Conservation (phyloP, 2,888 invertebrate species). For the Drosophila antonietae region DNA sequence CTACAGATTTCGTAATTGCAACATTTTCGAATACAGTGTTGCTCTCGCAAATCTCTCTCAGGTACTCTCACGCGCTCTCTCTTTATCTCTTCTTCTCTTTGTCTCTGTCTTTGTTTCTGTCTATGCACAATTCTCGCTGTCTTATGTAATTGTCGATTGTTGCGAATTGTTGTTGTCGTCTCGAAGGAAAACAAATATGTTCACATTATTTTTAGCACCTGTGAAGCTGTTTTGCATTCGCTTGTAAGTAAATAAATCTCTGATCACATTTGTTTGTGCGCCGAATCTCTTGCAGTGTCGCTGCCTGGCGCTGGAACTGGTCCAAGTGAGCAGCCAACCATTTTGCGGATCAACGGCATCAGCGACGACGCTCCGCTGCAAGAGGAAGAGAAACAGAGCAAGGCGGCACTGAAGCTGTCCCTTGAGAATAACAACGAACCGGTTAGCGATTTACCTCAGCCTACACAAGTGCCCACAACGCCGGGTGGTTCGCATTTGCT, state of each 20-base stretch:
- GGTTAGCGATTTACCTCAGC: constrained; percentile 13
- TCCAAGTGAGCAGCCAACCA: constrained; percentile 81
- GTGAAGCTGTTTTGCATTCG: constrained; percentile 31
- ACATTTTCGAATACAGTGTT: constrained; percentile 13
- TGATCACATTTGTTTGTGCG: constrained; percentile 1
- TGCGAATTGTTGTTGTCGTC: constrained; percentile 42
- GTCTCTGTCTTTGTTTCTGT: constrained; percentile 15
- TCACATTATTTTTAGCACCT: constrained; percentile 74
- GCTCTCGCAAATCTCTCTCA: constrained; percentile 17
- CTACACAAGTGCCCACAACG: constrained; percentile 54
- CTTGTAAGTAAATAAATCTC: constrained; percentile 33
- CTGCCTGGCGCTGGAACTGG: constrained; percentile 84
- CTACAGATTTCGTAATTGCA: constrained; percentile 67
- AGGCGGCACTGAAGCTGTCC: constrained; percentile 47
- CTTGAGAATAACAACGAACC: constrained; percentile 43
- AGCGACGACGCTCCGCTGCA: constrained; percentile 54
- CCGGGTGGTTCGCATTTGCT: constrained; percentile 72
- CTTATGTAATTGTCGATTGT: constrained; percentile 70
- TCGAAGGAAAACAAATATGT: constrained; percentile 21
- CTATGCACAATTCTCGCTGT: constrained; percentile 26
- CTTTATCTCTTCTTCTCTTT: not conserved
- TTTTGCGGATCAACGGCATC: constrained; percentile 82
- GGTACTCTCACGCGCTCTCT: not conserved
- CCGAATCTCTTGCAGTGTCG: constrained; percentile 80
- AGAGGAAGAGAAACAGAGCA: constrained; percentile 25